A percentile compares a stretch with the other conserved stretches of the same genome.
phyloP scores from a whole-genome alignment of 2,797 vertebrate genomes.

The Ceryle rudis region DNA sequence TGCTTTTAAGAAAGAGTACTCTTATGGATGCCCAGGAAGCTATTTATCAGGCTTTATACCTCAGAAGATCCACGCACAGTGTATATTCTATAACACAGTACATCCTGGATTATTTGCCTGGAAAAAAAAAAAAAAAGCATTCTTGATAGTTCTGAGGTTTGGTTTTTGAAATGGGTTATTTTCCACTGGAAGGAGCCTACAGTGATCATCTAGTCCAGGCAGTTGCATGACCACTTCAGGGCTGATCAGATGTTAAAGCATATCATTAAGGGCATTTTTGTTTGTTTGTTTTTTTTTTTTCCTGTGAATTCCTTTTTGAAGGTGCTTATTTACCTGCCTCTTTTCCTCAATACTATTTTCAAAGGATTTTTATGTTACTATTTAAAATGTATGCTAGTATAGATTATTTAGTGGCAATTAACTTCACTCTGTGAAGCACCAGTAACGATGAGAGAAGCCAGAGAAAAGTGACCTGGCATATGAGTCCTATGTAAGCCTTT shows the following conservation, averaged over 20 bases:
- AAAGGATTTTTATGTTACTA: not conserved
- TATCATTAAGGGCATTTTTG: not conserved
- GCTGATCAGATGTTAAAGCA: not conserved
- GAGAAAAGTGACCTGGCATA: not conserved
- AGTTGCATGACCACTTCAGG: not conserved
- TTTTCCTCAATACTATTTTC: not conserved
- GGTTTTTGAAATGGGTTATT: not conserved
- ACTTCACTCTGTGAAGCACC: not conserved
- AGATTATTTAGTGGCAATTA: not conserved
- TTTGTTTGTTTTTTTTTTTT: not conserved
- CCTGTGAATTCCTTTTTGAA: not conserved
- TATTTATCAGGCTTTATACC: not conserved
- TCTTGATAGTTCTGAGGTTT: not conserved
- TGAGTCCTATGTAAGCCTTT: not conserved
- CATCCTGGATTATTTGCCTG: not conserved
- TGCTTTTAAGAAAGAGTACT: not conserved
- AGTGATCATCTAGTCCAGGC: too few relatives aligned
- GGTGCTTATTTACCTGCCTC: not conserved
- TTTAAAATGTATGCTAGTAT: not conserved
- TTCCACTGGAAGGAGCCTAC: not conserved
- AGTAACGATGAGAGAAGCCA: not conserved
- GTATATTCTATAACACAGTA: not conserved
- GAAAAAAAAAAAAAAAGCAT: not conserved
- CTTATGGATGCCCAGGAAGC: not conserved
- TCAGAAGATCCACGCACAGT: not conserved